Evolutionary conservation across 1,140 invertebrate genomes (phyloP), one percentile per base, ranked within the genome.

Genomic region (Cecropterus lyciades): DNA sequence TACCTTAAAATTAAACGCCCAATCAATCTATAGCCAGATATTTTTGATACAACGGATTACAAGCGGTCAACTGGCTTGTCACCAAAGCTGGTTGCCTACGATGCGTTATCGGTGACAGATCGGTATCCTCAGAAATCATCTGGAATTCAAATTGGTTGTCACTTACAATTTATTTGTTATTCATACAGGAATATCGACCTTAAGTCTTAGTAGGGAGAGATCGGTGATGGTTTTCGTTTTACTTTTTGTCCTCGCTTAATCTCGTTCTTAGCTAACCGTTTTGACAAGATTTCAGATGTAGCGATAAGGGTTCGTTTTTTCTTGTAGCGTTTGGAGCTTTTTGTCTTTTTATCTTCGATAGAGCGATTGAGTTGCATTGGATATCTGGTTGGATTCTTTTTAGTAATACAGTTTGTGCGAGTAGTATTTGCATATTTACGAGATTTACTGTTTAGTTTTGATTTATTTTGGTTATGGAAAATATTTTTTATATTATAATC

Each of bases 261-360:
- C 85, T 75, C 75, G 79, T 72, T 87, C 83, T 91, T 89, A 91
- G 83, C 86, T 91, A 91, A 91, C 87, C 87, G 85, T 89, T 91
- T 85, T 84, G 89, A 89, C 86, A 90, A 84, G 73, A 85, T 85
- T 88, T 85, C 70, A 84, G 89, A 91, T 91, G 75, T 77, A 74
- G 67, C 73, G 86, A 88, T 88, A 84, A 86, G 67, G 66, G 53
- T 70, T 63, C 70, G 78, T 56, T 71, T 24, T 24, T 24, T 24
- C 20, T 24, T 24, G 20, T n/a, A n/a, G n/a, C 20, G 20, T 24
- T 24, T 24, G 20, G n/a, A n/a, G n/a, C 5, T 24, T 24, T 24
- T 24, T 24, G 20, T 24, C 20, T 1, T 42, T 63, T 52, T 63
- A 43, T 63, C 16, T 52, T 9, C 15, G 48, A 63, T 63, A 63